Base-by-base conservation (phyloP, 2,888 invertebrate genomes). In the Drosophila stalkeri region DNA sequence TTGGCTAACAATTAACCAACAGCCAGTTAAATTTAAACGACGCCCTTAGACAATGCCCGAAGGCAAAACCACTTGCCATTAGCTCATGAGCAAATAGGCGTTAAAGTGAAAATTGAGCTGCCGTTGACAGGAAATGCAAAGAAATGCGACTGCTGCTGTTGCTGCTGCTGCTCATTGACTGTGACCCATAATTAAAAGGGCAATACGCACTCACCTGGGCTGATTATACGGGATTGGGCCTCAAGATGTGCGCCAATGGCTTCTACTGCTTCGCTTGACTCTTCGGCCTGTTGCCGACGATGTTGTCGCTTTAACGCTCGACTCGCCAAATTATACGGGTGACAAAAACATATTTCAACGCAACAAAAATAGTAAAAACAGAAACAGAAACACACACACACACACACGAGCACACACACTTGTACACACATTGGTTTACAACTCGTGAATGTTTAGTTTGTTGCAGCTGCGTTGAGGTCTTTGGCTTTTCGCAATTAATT, bases 251-350 rank as follows among this genome's bases (percentile, higher is more conserved):
- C 73, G 62, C 63, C 47, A 35, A 67, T 79, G 75, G 74, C 63
- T 63, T 64, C 46, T 43, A 23, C 20, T 20, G 23, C 52, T 54
- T 33, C 23, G 27, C 52, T 49, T 31, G n/a, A 11, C 49, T 49
- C 27, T 18, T 18, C 46, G 37, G 66, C 49, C 70, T 67, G 56
- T 68, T 71, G 66, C 44, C 62, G 59, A 39, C 69, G 81, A 67
- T 84, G 89, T 90, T 79, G 90, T 84, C 90, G 85, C 87, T 75
- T 89, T 86, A 86, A 90, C 89, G 90, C 85, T 85, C 75, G 73
- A 73, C 71, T 65, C 72, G 62, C 76, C 84, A 85, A 86, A 81
- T 89, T 90, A 89, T 89, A 89, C 89, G 89, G 89, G 89, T 89
- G 89, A 89, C 89, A 91, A 90, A 89, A 82, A 86, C 89, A 90